Evolutionary conservation across 2,113 vertebrate species (phyloP).

Genomic region (Hymenochirus boettgeri): DNA sequence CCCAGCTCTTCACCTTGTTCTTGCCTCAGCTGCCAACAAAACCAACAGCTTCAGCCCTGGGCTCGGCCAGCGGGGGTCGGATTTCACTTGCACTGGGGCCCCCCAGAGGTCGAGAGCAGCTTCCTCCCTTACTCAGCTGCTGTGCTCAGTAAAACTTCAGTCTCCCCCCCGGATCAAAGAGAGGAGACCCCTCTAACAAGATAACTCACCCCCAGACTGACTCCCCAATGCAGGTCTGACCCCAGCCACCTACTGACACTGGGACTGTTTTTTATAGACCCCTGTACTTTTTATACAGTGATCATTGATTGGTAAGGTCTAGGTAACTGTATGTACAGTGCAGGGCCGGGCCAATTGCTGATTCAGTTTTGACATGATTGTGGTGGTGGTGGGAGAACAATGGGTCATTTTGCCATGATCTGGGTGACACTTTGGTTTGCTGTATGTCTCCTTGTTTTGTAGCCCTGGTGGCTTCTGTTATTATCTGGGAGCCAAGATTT

Average conservation of each 20-base stretch:
- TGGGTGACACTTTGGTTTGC: too few relatives aligned
- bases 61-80: constrained; percentile 61
- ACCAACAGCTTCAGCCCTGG: constrained; percentile 78
- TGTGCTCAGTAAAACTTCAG: constrained; percentile 88
- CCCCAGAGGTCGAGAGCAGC: constrained; percentile 88
- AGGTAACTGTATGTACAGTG: too few relatives aligned
- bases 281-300: not conserved
- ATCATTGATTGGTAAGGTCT: not conserved
- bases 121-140: constrained; percentile 93
- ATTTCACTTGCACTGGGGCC: constrained; percentile 80
- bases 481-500: too few relatives aligned
- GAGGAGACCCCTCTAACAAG: constrained; percentile 89
- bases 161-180: constrained; percentile 86
- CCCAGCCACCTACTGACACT: constrained; percentile 12
- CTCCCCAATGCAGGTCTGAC: constrained; percentile 18
- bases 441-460: constrained; percentile 1
- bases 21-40: constrained; percentile 91
- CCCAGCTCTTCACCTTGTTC: constrained; percentile 77
- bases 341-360: too few relatives aligned
- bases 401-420: too few relatives aligned
- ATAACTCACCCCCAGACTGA: constrained; percentile 70
- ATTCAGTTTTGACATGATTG: too few relatives aligned
- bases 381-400: too few relatives aligned
- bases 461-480: not conserved
- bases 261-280: constrained; percentile 13